These are phyloP conservation scores for Orthosia cruda DNA, from an alignment of 2,888 invertebrate species.

Conservation along the genomic window DNA sequence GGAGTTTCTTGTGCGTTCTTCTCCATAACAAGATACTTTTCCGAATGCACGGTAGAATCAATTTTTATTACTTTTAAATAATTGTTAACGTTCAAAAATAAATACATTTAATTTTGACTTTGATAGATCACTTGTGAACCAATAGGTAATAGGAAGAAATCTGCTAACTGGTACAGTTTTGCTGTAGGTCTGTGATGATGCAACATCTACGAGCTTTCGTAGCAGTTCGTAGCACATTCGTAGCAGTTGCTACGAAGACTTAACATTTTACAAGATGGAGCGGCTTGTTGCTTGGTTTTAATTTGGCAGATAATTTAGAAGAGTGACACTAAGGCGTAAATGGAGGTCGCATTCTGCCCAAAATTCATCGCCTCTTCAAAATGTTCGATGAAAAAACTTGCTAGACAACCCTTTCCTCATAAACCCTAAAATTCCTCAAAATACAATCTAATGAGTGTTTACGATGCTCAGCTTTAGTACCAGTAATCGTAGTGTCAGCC, in stretches of 20 bases:
- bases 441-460: slow-evolving; percentile 82
- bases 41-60: no score
- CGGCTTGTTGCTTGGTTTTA: neutral
- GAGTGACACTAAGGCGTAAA: no score
- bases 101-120: no score
- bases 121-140: neutral
- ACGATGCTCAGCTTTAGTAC: slow-evolving; percentile 66
- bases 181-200: neutral
- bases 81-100: no score
- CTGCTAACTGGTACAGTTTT: neutral
- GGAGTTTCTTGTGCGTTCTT: no score
- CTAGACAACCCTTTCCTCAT: slow-evolving; percentile 23
- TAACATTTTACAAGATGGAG: neutral
- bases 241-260: slow-evolving; percentile 43
- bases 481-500: slow-evolving; percentile 87
- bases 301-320: neutral
- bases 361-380: neutral
- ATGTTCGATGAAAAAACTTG: neutral
- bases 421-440: slow-evolving; percentile 61
- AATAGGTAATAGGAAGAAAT: neutral
- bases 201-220: slow-evolving; percentile 11
- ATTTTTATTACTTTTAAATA: no score
- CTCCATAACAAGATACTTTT: no score
- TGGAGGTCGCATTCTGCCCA: neutral
- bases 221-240: slow-evolving; percentile 47